phyloP scores from a whole-genome alignment of 2,888 invertebrate genomes.

The Agonopterix heracliana region DNA sequence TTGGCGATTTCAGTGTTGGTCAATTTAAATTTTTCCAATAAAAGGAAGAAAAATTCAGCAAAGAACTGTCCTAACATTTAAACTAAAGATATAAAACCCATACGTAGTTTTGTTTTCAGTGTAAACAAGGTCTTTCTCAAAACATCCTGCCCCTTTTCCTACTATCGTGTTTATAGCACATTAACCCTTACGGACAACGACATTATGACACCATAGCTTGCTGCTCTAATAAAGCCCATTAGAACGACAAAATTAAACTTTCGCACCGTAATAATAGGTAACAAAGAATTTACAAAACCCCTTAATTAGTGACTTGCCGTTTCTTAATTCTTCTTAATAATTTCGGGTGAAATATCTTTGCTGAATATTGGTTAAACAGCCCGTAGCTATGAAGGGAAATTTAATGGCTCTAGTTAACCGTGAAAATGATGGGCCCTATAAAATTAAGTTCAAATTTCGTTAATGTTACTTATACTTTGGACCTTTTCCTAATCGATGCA shows the following conservation, averaged over 20 bases:
- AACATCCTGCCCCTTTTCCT: no score
- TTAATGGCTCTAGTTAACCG: constrained; percentile 3
- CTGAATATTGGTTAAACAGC: constrained; percentile 9
- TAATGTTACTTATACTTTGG: background rate
- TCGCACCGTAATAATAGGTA: constrained; percentile 9
- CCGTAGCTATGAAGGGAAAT: background rate
- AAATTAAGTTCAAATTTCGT: background rate
- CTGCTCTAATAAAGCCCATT: constrained; percentile 9
- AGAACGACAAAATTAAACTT: constrained; percentile 9
- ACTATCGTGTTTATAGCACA: no score
- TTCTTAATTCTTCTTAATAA: constrained; percentile 16
- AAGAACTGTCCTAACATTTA: no score
- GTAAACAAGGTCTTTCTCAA: no score
- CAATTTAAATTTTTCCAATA: no score
- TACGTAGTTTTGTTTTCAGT: no score
- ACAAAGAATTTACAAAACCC: constrained; percentile 15
- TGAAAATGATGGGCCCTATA: constrained; percentile 3
- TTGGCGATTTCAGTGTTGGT: no score
- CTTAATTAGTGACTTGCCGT: constrained; percentile 20
- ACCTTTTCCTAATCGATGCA: background rate
- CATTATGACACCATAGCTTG: background rate
- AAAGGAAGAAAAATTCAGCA: no score
- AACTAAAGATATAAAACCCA: no score
- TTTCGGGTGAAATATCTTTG: constrained; percentile 16
- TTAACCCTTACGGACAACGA: no score